Percentiles rank a stretch among this genome's conserved stretches.
phyloP scores from a whole-genome alignment of 2,113 vertebrate species.

The Taurulus bubalis region DNA sequence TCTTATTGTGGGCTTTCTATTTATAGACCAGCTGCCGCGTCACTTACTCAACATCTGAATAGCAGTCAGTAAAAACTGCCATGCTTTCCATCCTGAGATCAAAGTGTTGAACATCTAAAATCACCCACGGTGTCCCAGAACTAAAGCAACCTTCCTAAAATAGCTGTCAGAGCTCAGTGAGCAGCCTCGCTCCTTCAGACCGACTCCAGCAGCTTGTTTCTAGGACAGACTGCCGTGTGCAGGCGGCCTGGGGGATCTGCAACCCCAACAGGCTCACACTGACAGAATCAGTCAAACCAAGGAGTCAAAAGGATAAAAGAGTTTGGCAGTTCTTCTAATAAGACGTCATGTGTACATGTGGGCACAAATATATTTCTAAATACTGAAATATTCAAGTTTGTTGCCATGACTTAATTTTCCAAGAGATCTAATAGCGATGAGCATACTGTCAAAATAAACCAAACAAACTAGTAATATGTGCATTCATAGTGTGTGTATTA shows the following conservation, averaged over 20 bases:
- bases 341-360: background rate
- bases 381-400: constrained; percentile 4
- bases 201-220: constrained; percentile 62
- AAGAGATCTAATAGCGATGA: background rate
- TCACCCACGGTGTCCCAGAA: constrained; percentile 65
- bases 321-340: constrained; percentile 15
- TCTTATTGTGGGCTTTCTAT: constrained; percentile 38
- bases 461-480: background rate
- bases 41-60: constrained; percentile 48
- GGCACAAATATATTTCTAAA: constrained; percentile 6
- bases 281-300: constrained; percentile 41
- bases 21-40: constrained; percentile 54
- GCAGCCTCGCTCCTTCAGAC: constrained; percentile 46
- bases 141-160: constrained; percentile 60
- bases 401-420: background rate
- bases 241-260: constrained; percentile 54
- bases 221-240: constrained; percentile 63
- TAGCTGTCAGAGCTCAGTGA: constrained; percentile 58
- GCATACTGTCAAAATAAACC: background rate
- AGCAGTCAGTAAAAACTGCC: constrained; percentile 53
- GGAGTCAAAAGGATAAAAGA: constrained; percentile 38
- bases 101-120: constrained; percentile 70
- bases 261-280: constrained; percentile 49
- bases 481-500: background rate
- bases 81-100: constrained; percentile 54